Conservation (phyloP, 1,140 invertebrate species). For the Drosophila hydei region DNA sequence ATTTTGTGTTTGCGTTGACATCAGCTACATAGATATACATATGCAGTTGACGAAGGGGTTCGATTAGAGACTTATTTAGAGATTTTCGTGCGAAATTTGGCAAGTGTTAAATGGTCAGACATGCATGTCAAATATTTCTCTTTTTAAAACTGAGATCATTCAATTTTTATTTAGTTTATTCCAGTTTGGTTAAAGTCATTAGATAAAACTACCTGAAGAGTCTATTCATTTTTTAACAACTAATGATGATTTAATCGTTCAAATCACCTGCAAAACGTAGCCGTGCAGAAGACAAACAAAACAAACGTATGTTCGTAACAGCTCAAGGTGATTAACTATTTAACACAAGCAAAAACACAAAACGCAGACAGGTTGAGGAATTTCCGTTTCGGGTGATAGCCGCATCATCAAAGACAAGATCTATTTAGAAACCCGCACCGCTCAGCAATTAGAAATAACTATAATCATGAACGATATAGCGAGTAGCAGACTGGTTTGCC, state of each 20-base stretch:
- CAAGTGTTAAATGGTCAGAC: slow-evolving; percentile 54
- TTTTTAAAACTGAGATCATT: slow-evolving; percentile 32
- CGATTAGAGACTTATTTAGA: slow-evolving; percentile 11
- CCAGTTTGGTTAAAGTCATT: slow-evolving; percentile 14
- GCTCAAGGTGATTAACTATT: slow-evolving; percentile 43
- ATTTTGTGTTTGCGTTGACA: slow-evolving; percentile 64
- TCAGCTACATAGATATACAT: slow-evolving; percentile 34
- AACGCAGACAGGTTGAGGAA: slow-evolving; percentile 38
- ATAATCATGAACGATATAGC: slow-evolving; percentile 50
- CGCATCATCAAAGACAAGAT: slow-evolving; percentile 31
- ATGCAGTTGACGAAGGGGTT: slow-evolving; percentile 5
- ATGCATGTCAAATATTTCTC: slow-evolving; percentile 14
- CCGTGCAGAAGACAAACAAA: slow-evolving; percentile 11
- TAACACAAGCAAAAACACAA: slow-evolving; percentile 20
- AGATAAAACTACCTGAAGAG: slow-evolving; percentile 12
- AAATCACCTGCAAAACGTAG: background rate
- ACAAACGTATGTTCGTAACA: slow-evolving; percentile 11
- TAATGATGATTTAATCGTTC: slow-evolving; percentile 6
- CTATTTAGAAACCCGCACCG: slow-evolving; percentile 18
- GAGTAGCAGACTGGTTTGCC: slow-evolving; percentile 59
- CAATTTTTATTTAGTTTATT: background rate
- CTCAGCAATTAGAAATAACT: slow-evolving; percentile 39
- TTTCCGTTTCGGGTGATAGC: slow-evolving; percentile 52
- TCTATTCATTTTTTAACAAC: slow-evolving; percentile 22
- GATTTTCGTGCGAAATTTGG: slow-evolving; percentile 32